phyloP scores from a whole-genome alignment of 2,113 vertebrate genomes.

The Channa argus region DNA sequence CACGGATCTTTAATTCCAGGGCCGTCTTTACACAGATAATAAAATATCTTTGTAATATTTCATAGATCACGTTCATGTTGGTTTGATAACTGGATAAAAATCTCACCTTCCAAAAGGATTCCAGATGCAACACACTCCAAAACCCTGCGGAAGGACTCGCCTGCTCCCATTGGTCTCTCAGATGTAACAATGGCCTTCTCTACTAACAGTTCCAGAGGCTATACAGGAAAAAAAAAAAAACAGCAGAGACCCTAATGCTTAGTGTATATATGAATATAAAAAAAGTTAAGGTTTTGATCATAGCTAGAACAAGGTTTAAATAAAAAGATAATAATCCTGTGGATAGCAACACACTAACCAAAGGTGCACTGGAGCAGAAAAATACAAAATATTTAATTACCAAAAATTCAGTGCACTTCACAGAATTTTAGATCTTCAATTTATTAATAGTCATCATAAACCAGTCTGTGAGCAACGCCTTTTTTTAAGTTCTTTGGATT shows the following conservation, averaged over 20 bases:
- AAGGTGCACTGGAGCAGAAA: too few relatives aligned
- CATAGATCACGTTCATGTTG: not conserved
- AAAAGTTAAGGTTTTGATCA: not conserved
- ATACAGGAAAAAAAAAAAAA: slow-evolving; percentile 21
- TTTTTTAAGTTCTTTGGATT: too few relatives aligned
- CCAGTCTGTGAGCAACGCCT: too few relatives aligned
- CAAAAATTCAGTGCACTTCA: too few relatives aligned
- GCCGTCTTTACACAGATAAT: slow-evolving; percentile 76
- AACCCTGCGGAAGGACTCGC: slow-evolving; percentile 93
- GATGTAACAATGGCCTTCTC: slow-evolving; percentile 93
- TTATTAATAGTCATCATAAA: too few relatives aligned
- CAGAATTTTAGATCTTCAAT: too few relatives aligned
- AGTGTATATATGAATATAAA: too few relatives aligned
- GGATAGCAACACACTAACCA: too few relatives aligned
- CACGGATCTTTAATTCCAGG: slow-evolving; percentile 96
- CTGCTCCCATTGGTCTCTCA: slow-evolving; percentile 91
- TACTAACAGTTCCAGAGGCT: slow-evolving; percentile 96
- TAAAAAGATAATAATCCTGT: not conserved
- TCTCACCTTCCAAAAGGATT: slow-evolving; percentile 92
- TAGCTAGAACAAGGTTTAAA: not conserved
- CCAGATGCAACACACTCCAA: slow-evolving; percentile 95
- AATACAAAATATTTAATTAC: too few relatives aligned
- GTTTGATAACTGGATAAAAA: slow-evolving; percentile 3
- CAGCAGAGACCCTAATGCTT: not conserved
- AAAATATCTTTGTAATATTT: not conserved